Percentiles rank a stretch among this genome's conserved stretches.
These are phyloP conservation scores for Sebastes glaucus DNA, from an alignment of 2,797 vertebrate genomes.

Conservation along the genomic window DNA sequence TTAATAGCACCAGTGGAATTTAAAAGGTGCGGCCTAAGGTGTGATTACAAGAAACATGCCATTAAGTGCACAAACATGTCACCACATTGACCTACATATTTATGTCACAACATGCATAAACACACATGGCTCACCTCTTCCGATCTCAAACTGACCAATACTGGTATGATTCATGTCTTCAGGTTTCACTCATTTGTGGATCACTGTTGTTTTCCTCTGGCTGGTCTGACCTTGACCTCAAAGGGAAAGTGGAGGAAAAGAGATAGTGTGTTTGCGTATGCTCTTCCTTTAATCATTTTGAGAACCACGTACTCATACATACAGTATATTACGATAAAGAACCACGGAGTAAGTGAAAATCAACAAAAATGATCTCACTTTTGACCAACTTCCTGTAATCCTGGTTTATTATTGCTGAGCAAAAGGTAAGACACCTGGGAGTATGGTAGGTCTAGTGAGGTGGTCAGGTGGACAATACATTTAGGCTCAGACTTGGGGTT, in stretches of 20 bases:
- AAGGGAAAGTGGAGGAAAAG: conserved; percentile 1
- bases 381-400: not conserved
- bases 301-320: not conserved
- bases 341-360: not conserved
- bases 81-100: not conserved
- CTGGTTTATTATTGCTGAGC: not conserved
- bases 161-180: conserved; percentile 1
- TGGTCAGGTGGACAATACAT: not conserved
- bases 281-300: not conserved
- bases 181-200: not conserved
- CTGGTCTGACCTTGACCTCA: not conserved
- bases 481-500: not conserved
- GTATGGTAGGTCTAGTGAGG: not conserved
- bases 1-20: not conserved
- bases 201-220: not conserved
- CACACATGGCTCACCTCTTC: not conserved
- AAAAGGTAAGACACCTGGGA: not conserved
- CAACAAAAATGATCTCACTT: not conserved
- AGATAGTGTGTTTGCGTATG: not conserved
- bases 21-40: not conserved
- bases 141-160: not conserved
- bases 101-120: not conserved
- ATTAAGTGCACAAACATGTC: not conserved
- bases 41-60: not conserved
- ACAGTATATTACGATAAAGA: not conserved